Evolutionary conservation across 2,888 invertebrate species (phyloP).

Genomic region (Colletes collaris): DNA sequence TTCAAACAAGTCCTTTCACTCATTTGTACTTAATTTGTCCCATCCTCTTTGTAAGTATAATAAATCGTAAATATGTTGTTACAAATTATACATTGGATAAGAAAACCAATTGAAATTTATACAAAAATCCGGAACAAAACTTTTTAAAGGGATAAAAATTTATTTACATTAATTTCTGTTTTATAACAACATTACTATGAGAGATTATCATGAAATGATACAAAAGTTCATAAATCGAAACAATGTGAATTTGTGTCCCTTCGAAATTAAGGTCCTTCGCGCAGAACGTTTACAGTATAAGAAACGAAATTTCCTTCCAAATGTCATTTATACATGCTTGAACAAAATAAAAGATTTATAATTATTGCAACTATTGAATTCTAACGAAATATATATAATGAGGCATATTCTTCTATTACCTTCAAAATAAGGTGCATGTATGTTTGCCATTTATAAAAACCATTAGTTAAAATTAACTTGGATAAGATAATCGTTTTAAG

Average conservation of each 20-base stretch:
- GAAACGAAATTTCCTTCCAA: background rate
- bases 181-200: too few relatives aligned
- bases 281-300: too few relatives aligned
- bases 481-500: background rate
- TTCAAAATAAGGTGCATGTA: too few relatives aligned
- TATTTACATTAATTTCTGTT: background rate
- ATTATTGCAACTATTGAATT: too few relatives aligned
- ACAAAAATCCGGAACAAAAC: background rate
- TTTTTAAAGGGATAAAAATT: background rate
- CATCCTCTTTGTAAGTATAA: background rate
- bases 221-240: background rate
- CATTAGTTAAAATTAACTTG: background rate
- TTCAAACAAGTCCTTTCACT: slow-evolving; percentile 38
- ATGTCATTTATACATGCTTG: background rate
- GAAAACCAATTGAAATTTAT: too few relatives aligned
- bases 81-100: too few relatives aligned
- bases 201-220: background rate
- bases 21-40: slow-evolving; percentile 31
- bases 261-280: background rate
- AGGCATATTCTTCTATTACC: too few relatives aligned
- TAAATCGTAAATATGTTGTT: background rate
- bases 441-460: background rate
- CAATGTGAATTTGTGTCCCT: background rate
- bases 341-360: too few relatives aligned
- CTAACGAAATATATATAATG: too few relatives aligned